Percentiles rank a stretch among this genome's conserved stretches.
These are phyloP conservation scores for Meles meles DNA, from an alignment of 2,113 vertebrate species.

Conservation along the genomic window DNA sequence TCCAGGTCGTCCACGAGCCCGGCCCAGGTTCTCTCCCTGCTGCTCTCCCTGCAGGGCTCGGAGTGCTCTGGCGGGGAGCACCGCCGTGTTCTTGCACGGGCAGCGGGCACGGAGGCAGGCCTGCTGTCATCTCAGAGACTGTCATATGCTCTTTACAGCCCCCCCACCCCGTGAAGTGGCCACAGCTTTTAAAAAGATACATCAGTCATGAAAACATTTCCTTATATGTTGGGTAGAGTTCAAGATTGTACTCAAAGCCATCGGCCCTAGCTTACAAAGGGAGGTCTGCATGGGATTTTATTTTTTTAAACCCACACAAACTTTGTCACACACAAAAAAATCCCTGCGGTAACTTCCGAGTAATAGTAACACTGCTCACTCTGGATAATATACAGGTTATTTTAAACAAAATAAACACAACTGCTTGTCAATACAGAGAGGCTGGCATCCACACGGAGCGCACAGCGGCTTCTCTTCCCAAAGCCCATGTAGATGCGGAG, in stretches of 20 bases:
- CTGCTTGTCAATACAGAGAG: constrained; percentile 42
- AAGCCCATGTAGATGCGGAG: background rate
- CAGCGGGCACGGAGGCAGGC: background rate
- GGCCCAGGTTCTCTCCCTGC: background rate
- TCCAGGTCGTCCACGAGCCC: background rate
- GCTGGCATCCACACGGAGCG: constrained; percentile 15
- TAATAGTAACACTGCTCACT: constrained; percentile 85
- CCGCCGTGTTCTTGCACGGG: rapidly evolving
- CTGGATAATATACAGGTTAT: constrained; percentile 86
- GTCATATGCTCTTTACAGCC: constrained; percentile 25
- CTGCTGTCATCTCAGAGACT: background rate
- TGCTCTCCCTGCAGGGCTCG: background rate
- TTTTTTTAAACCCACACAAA: constrained; percentile 68
- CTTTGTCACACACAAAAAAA: constrained; percentile 70
- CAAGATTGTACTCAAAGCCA: constrained; percentile 76
- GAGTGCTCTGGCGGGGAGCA: background rate
- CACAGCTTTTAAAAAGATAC: constrained; percentile 40
- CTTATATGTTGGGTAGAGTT: constrained; percentile 56
- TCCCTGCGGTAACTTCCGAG: constrained; percentile 74
- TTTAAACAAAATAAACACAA: constrained; percentile 75
- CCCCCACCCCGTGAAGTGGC: background rate
- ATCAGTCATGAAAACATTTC: constrained; percentile 23
- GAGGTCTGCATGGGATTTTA: constrained; percentile 61
- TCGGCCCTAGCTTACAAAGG: constrained; percentile 69
- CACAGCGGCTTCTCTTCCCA: background rate